These are phyloP conservation scores for Jaculus jaculus DNA, from an alignment of 2,113 vertebrate species.

Conservation along the genomic window DNA sequence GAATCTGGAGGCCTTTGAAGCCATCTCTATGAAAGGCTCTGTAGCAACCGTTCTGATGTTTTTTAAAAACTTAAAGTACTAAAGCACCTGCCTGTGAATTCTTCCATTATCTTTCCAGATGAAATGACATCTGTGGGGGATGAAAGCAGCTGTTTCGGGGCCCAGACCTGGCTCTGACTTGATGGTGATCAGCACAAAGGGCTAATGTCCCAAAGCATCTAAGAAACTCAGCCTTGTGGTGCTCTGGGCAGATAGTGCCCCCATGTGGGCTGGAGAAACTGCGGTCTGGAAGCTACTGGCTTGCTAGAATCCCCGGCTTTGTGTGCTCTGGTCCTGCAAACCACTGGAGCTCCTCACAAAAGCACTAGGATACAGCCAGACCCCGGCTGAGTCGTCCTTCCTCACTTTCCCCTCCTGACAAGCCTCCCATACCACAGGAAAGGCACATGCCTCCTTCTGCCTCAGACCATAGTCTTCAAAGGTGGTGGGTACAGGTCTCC, in stretches of 20 bases:
- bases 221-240: not conserved
- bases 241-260: not conserved
- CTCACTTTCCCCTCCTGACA: not conserved
- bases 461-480: not conserved
- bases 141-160: not conserved
- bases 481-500: fast-evolving
- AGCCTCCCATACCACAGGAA: not conserved
- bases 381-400: not conserved
- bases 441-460: not conserved
- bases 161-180: not conserved
- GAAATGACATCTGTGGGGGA: not conserved
- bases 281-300: not conserved
- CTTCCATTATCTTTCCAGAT: not conserved
- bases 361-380: not conserved
- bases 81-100: not conserved
- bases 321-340: not conserved
- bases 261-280: not conserved
- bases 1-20: not conserved
- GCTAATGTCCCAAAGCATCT: not conserved
- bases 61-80: not conserved
- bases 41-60: not conserved
- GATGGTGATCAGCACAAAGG: not conserved
- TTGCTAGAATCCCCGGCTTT: not conserved
- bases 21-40: not conserved
- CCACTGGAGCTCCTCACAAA: not conserved